A percentile compares a stretch with the other conserved stretches of the same genome.
Evolutionary conservation across 1,140 invertebrate species (phyloP).

Genomic region (Macrocentrus cingulum): DNA sequence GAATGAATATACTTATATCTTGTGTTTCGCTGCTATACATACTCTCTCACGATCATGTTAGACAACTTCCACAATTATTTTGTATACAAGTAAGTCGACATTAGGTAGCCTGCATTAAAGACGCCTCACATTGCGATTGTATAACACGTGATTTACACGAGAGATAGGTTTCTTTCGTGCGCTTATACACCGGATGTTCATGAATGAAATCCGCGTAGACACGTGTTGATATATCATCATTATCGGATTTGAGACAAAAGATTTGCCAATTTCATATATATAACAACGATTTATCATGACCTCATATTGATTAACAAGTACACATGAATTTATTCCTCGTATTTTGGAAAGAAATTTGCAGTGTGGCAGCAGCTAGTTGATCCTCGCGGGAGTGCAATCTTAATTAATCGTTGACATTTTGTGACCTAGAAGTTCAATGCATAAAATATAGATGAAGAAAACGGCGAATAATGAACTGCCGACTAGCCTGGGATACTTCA

Average conservation of each 20-base stretch:
- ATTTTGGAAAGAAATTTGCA: too few relatives aligned
- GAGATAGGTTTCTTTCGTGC: conserved; percentile 14
- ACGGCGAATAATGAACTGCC: conserved; percentile 9
- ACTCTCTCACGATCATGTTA: too few relatives aligned
- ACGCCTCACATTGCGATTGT: not conserved
- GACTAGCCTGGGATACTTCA: conserved; percentile 1
- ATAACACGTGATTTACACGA: conserved; percentile 8
- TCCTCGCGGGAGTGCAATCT: too few relatives aligned
- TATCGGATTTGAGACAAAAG: not conserved
- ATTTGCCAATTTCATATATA: not conserved
- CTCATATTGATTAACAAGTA: too few relatives aligned
- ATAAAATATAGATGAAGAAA: not conserved
- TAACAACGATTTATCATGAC: conserved; percentile 1
- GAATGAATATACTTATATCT: not conserved
- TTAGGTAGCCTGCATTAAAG: too few relatives aligned
- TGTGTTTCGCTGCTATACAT: too few relatives aligned
- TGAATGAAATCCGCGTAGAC: conserved; percentile 12
- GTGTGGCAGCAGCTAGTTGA: too few relatives aligned
- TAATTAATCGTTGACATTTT: too few relatives aligned
- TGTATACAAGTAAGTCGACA: not conserved
- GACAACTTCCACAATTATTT: conserved; percentile 1
- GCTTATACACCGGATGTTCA: conserved; percentile 10
- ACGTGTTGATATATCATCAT: not conserved
- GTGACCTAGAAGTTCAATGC: too few relatives aligned
- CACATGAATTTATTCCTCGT: too few relatives aligned